Conservation (phyloP, 2,888 invertebrate genomes). For the Diplazon laetatorius region DNA sequence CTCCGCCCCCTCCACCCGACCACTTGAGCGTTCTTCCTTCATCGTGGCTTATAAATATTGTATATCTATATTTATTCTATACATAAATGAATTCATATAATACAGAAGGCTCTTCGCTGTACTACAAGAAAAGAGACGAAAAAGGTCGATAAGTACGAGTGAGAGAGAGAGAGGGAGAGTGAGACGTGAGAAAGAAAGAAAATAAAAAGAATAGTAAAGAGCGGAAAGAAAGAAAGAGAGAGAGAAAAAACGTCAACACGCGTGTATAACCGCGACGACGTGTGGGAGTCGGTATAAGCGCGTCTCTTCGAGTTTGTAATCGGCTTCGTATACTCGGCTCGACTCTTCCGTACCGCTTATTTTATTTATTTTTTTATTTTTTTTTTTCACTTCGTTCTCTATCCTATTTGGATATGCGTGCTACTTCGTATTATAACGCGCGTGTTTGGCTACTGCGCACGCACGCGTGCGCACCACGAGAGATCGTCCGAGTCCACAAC, state of each 20-base stretch:
- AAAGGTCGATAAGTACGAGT: constrained; percentile 9
- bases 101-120: constrained; percentile 25
- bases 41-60: constrained; percentile 26
- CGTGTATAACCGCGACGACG: constrained; percentile 38
- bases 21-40: background rate
- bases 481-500: constrained; percentile 14
- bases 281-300: constrained; percentile 43
- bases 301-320: constrained; percentile 61
- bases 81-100: constrained; percentile 39
- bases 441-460: constrained; percentile 45
- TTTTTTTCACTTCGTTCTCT: too few species aligned
- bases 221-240: constrained; percentile 12
- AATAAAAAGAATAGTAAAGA: background rate
- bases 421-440: constrained; percentile 38
- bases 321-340: constrained; percentile 54
- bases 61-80: constrained; percentile 12
- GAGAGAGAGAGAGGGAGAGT: too few species aligned
- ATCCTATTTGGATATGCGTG: constrained; percentile 38
- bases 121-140: constrained; percentile 33
- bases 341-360: constrained; percentile 36
- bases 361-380: too few species aligned
- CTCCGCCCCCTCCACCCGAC: constrained; percentile 8
- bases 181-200: constrained; percentile 13
- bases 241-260: constrained; percentile 18
- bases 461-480: constrained; percentile 21